Evolutionary conservation across 2,888 invertebrate genomes (phyloP).

Genomic region (Stenolophus ochropezus): DNA sequence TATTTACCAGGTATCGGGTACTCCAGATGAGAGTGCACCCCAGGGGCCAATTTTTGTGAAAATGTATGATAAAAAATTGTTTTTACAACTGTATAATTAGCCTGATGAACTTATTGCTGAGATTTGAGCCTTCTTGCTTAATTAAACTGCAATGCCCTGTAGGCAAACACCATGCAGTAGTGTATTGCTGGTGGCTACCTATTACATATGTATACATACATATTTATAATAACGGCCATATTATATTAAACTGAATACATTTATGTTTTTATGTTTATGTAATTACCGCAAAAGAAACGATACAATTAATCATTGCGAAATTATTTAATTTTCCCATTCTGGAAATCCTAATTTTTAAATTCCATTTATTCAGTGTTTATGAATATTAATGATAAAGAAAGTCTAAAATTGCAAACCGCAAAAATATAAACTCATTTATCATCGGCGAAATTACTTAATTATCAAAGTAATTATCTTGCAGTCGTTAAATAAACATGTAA

Average conservation of each 20-base stretch:
- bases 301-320: background rate
- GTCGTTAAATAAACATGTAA: slow-evolving; percentile 37
- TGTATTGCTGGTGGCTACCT: background rate
- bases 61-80: no score
- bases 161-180: background rate
- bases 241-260: background rate
- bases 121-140: no score
- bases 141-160: background rate
- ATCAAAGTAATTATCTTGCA: slow-evolving; percentile 29
- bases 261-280: background rate
- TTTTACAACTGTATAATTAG: no score
- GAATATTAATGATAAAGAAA: slow-evolving; percentile 11
- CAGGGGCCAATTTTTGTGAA: no score
- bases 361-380: background rate
- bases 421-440: slow-evolving; percentile 23
- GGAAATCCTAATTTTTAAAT: background rate
- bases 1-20: no score
- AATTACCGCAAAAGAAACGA: background rate
- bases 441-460: slow-evolving; percentile 23
- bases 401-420: background rate
- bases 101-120: no score
- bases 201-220: background rate
- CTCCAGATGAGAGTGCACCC: no score
- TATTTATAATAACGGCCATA: background rate
- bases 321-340: background rate